These are phyloP conservation scores for Antigone vipio DNA, from an alignment of 2,113 vertebrate species.

Conservation along the genomic window DNA sequence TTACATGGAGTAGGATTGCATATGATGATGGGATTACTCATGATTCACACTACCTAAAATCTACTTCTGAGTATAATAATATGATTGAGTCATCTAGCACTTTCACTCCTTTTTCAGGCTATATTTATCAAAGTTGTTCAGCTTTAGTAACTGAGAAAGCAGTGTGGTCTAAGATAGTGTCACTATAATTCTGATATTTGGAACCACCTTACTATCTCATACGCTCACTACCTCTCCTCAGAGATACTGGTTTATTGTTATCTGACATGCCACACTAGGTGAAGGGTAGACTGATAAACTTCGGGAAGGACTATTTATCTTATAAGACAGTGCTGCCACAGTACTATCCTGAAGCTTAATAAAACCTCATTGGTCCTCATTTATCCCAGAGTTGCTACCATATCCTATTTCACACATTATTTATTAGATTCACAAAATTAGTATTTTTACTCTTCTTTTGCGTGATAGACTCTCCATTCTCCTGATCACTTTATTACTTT, in stretches of 20 bases:
- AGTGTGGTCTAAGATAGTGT: neutral
- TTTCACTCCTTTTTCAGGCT: neutral
- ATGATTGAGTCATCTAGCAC: neutral
- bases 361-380: neutral
- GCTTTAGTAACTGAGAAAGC: neutral
- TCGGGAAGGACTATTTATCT: neutral
- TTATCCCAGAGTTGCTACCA: neutral
- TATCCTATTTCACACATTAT: neutral
- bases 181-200: neutral
- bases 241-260: neutral
- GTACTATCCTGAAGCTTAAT: neutral
- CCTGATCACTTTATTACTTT: neutral
- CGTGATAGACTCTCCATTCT: neutral
- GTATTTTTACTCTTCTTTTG: neutral
- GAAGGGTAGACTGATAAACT: constrained; percentile 5
- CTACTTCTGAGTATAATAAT: neutral
- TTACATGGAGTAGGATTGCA: neutral
- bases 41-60: neutral
- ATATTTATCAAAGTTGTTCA: neutral
- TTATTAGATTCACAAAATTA: neutral
- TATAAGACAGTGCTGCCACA: neutral
- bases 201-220: neutral
- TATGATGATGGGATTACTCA: neutral
- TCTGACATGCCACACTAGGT: neutral
- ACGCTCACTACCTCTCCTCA: neutral